A percentile compares a stretch with the other conserved stretches of the same genome.
phyloP scores from a whole-genome alignment of 2,888 invertebrate species.

The Sinodicranocentrus sp. region DNA sequence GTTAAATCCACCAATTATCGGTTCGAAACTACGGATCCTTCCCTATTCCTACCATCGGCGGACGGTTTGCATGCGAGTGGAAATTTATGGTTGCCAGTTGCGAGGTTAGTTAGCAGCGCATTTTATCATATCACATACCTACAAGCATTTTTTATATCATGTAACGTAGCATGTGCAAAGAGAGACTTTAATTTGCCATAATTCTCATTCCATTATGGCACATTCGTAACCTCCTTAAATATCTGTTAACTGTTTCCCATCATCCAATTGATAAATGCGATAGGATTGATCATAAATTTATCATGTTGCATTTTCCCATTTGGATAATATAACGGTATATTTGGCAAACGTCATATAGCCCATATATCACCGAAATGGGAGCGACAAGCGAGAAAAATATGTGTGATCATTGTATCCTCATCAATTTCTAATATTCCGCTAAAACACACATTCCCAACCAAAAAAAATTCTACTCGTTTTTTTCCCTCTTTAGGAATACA shows the following conservation, averaged over 20 bases:
- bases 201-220: conserved; percentile 16
- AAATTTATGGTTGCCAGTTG: conserved; percentile 88
- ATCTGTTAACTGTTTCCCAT: conserved; percentile 59
- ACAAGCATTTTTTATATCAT: not conserved
- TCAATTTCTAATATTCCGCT: conserved; percentile 56
- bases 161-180: too few species aligned
- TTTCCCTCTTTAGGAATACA: too few species aligned
- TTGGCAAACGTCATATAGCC: conserved; percentile 33
- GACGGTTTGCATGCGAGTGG: conserved; percentile 92
- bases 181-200: conserved; percentile 36
- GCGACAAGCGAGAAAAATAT: conserved; percentile 27
- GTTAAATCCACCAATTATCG: conserved; percentile 91
- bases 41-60: conserved; percentile 88
- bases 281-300: conserved; percentile 52
- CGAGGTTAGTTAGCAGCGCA: conserved; percentile 19
- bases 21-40: conserved; percentile 89
- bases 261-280: conserved; percentile 59
- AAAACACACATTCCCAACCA: conserved; percentile 16
- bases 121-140: not conserved
- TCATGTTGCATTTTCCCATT: conserved; percentile 7
- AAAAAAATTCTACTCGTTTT: conserved; percentile 2
- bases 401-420: conserved; percentile 40
- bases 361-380: conserved; percentile 29
- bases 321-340: conserved; percentile 20
- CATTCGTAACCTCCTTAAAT: conserved; percentile 51